These are phyloP conservation scores for Rhynchomys soricoides DNA, from an alignment of 2,113 vertebrate genomes.

Conservation along the genomic window DNA sequence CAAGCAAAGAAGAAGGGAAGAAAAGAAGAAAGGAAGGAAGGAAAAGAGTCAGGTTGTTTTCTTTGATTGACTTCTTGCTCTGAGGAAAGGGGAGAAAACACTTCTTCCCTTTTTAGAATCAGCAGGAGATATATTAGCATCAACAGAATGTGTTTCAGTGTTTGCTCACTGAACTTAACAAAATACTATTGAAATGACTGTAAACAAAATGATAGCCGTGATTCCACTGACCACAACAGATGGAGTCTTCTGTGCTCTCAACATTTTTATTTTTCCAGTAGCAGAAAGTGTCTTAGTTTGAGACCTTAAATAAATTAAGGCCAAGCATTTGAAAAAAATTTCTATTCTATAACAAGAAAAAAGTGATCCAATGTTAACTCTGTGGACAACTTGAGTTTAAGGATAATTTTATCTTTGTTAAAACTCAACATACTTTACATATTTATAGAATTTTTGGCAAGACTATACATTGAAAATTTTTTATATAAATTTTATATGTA, in stretches of 20 bases:
- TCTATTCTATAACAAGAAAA: background rate
- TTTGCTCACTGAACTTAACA: background rate
- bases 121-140: background rate
- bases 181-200: slow-evolving; percentile 35
- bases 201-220: slow-evolving; percentile 13
- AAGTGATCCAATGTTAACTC: background rate
- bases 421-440: background rate
- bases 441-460: background rate
- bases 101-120: background rate
- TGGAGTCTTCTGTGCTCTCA: background rate
- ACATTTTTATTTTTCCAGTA: slow-evolving; percentile 26
- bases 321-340: slow-evolving; percentile 4
- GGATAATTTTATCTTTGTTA: slow-evolving; percentile 9
- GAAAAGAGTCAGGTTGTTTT: background rate
- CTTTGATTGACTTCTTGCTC: background rate
- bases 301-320: slow-evolving; percentile 1
- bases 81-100: background rate
- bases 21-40: background rate
- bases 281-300: background rate
- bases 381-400: background rate
- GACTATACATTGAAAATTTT: background rate
- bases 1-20: background rate
- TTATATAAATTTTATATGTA: slow-evolving; percentile 11
- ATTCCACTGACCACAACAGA: background rate
- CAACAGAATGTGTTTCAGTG: background rate